Conservation (phyloP, 2,888 invertebrate species). For the Parasteatoda lunata region DNA sequence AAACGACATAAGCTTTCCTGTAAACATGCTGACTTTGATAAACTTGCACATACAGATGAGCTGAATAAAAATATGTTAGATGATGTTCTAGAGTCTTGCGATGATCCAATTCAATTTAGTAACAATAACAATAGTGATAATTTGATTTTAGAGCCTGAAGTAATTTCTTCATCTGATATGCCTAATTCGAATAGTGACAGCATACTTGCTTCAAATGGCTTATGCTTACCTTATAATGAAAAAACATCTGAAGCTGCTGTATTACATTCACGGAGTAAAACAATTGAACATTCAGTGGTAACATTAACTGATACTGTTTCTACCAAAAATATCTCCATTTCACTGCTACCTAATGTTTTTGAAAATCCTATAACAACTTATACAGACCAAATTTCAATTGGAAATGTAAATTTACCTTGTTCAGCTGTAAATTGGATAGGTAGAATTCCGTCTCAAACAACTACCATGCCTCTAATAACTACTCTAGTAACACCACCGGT, state of each 20-base stretch:
- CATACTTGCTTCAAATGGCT: not conserved
- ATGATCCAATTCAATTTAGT: no score
- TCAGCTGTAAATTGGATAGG: no score
- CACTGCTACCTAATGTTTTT: conserved; percentile 8
- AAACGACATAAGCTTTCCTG: conserved; percentile 59
- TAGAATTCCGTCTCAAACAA: no score
- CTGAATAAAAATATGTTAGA: no score
- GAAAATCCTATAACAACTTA: not conserved
- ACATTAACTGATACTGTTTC: not conserved
- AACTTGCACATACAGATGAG: no score
- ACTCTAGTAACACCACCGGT: no score
- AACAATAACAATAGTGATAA: no score
- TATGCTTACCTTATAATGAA: conserved; percentile 23
- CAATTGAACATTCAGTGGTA: conserved; percentile 1
- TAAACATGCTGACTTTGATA: not conserved
- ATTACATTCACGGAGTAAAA: conserved; percentile 8
- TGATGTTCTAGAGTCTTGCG: no score
- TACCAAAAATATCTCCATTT: not conserved
- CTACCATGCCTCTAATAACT: no score
- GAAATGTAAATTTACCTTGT: conserved; percentile 10
- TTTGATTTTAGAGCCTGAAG: no score
- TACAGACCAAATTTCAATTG: conserved; percentile 8
- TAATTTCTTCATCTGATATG: no score
- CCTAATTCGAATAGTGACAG: no score
- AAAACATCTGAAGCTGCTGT: conserved; percentile 1